phyloP scores from a whole-genome alignment of 2,888 invertebrate genomes.

The Ellobium chinense region DNA sequence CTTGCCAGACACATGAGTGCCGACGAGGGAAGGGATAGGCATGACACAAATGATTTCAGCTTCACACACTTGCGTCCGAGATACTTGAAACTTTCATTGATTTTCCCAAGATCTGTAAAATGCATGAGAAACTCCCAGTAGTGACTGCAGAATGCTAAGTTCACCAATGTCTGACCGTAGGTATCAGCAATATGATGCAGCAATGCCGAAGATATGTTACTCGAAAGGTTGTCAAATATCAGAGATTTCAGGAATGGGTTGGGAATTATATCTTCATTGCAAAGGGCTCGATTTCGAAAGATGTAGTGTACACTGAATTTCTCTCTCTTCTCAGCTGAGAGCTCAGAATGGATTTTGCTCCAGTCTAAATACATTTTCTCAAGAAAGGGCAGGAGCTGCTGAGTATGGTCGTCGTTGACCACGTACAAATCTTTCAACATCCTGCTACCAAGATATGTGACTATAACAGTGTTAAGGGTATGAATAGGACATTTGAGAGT shows the following conservation, averaged over 20 bases:
- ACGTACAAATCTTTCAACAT: constrained; percentile 42
- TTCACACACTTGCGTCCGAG: constrained; percentile 35
- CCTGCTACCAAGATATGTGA: constrained; percentile 22
- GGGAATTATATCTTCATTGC: constrained; percentile 38
- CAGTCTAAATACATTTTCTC: constrained; percentile 43
- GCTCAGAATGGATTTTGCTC: neutral
- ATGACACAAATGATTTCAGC: constrained; percentile 28
- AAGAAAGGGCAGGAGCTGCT: constrained; percentile 28
- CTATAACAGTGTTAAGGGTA: constrained; percentile 36
- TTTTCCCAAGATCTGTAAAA: constrained; percentile 45
- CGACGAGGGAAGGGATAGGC: constrained; percentile 32
- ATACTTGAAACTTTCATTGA: constrained; percentile 40
- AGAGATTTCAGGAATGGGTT: constrained; percentile 44
- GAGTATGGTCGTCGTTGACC: constrained; percentile 49
- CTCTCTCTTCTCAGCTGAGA: neutral
- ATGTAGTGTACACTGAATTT: constrained; percentile 47
- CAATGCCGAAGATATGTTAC: constrained; percentile 41
- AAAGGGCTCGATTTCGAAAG: constrained; percentile 46
- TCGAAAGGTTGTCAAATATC: constrained; percentile 48
- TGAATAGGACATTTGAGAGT: constrained; percentile 48
- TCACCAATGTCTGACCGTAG: constrained; percentile 41
- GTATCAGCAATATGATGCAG: constrained; percentile 39
- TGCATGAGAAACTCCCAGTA: constrained; percentile 50
- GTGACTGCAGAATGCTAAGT: constrained; percentile 46
- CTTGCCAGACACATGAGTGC: constrained; percentile 13